A percentile compares a stretch with the other conserved stretches of the same genome.
Conservation (phyloP, 2,888 invertebrate genomes). For the Diabrotica balteata region DNA sequence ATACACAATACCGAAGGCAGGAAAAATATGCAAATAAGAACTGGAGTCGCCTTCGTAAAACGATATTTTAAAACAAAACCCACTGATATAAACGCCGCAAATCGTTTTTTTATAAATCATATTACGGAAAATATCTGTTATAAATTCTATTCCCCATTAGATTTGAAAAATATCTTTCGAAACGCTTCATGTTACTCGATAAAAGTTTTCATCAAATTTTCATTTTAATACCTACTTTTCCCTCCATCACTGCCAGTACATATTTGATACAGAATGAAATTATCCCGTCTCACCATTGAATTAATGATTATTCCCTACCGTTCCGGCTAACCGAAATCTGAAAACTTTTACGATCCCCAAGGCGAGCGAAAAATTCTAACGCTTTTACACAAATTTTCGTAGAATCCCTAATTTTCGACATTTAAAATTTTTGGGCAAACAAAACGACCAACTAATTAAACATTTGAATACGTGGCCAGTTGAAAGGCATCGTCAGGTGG, state of each 20-base stretch:
- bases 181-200: neutral
- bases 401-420: neutral
- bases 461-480: neutral
- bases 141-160: too few species aligned
- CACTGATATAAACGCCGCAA: too few species aligned
- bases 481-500: too few species aligned
- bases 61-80: too few species aligned
- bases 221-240: conserved; percentile 7
- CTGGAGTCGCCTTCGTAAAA: too few species aligned
- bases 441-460: conserved; percentile 2
- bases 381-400: neutral
- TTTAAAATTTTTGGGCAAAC: conserved; percentile 4
- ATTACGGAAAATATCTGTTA: too few species aligned
- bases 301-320: conserved; percentile 13
- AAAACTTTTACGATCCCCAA: conserved; percentile 13
- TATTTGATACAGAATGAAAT: conserved; percentile 15
- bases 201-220: conserved; percentile 8
- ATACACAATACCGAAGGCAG: too few species aligned
- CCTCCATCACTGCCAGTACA: conserved; percentile 6
- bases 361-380: neutral
- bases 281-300: conserved; percentile 6
- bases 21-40: too few species aligned
- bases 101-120: too few species aligned
- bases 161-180: too few species aligned
- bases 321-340: conserved; percentile 14